These are phyloP conservation scores for Tupaia tana DNA, from an alignment of 2,113 vertebrate genomes.

Conservation along the genomic window DNA sequence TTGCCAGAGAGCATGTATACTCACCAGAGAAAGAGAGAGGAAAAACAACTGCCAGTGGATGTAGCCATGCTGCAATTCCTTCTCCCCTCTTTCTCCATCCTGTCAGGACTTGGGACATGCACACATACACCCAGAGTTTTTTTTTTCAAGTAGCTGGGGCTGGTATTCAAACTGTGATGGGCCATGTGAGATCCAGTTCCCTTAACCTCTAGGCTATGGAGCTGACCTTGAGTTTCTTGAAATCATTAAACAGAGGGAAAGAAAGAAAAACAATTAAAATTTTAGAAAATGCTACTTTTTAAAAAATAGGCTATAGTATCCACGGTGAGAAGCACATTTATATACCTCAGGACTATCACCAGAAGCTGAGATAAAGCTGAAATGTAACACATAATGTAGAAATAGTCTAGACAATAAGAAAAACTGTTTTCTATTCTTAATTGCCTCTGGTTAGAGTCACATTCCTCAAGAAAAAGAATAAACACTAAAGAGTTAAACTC, in stretches of 20 bases:
- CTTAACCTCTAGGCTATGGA: too few species aligned
- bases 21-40: too few species aligned
- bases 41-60: too few species aligned
- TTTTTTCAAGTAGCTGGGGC: too few species aligned
- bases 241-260: not conserved
- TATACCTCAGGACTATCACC: not conserved
- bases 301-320: not conserved
- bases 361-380: not conserved
- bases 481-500: not conserved
- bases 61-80: too few species aligned
- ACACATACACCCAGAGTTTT: too few species aligned
- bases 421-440: not conserved
- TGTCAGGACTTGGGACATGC: too few species aligned
- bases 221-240: not conserved
- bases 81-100: too few species aligned
- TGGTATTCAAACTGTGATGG: too few species aligned
- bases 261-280: not conserved
- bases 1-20: too few species aligned
- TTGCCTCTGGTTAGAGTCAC: not conserved
- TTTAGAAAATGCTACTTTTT: not conserved
- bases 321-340: not conserved
- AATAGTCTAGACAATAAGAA: slow-evolving; percentile 34
- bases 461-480: not conserved
- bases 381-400: not conserved
- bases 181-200: too few species aligned